Percentiles rank a stretch among this genome's conserved stretches.
These are phyloP conservation scores for Myathropa florea DNA, from an alignment of 2,888 invertebrate genomes.

Conservation along the genomic window DNA sequence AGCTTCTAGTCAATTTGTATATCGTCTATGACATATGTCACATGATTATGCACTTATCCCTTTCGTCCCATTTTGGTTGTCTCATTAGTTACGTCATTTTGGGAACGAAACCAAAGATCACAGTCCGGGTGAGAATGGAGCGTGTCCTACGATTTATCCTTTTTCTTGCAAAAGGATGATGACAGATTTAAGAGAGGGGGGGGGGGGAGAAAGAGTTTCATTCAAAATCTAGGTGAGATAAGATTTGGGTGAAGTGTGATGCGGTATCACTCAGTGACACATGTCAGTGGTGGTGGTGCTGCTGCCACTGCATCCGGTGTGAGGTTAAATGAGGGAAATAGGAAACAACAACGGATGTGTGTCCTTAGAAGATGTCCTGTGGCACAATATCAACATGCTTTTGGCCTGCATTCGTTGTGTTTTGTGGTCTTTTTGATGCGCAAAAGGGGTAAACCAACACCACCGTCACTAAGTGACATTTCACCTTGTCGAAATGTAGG, in stretches of 20 bases:
- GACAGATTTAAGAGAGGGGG: neutral
- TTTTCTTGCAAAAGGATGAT: neutral
- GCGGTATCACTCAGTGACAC: constrained; percentile 55
- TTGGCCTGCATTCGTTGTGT: constrained; percentile 19
- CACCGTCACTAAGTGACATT: constrained; percentile 52
- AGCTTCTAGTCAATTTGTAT: constrained; percentile 35
- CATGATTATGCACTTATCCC: constrained; percentile 41
- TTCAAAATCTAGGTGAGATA: constrained; percentile 58
- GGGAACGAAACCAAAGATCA: neutral
- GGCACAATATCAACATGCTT: constrained; percentile 33
- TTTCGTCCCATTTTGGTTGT: constrained; percentile 44
- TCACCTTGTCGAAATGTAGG: constrained; percentile 68
- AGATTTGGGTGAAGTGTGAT: constrained; percentile 65
- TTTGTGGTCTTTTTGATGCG: constrained; percentile 52
- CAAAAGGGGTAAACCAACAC: constrained; percentile 8
- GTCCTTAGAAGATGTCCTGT: constrained; percentile 51
- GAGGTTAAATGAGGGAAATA: constrained; percentile 10
- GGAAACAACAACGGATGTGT: constrained; percentile 57
- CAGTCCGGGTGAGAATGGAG: neutral
- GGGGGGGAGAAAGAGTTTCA: neutral
- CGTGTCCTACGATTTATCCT: neutral
- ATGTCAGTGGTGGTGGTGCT: neutral
- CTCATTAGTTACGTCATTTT: constrained; percentile 33
- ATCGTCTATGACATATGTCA: constrained; percentile 31
- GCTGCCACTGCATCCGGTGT: neutral